Evolutionary conservation across 2,113 vertebrate species (phyloP), one percentile per base, ranked within the genome.

Genomic region (Syrmaticus mikado): DNA sequence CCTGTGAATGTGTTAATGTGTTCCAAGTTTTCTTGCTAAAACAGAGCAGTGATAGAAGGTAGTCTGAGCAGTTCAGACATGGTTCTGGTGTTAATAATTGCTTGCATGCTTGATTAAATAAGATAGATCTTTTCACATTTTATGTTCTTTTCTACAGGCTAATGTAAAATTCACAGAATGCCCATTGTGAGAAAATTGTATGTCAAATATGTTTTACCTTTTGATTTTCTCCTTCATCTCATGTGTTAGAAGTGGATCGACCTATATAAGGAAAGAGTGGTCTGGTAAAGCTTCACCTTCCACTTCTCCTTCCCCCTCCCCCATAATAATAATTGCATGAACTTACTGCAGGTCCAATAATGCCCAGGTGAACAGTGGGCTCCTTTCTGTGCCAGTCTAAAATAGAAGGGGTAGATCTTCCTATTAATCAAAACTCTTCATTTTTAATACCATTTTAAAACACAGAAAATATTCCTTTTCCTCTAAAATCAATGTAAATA

Each of bases 291-390:
- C 14, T 43, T 43, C 41, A 6, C 41, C 41, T 43, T 43, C 41
- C 41, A 43, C 41, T 43, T 43, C 18, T 14, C 43, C 43, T 9
- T 45, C 18, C 43, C 43, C 18, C 17, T 45, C 17, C 43, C 43
- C 17, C 43, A 45, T 71, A 87, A 41, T 16, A 43, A 83, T 67
- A 88, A 74, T 13, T 61, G 32, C 22, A 58, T 9, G 5, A 46
- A 97, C 97, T 98, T 96, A 99, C 99, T 96, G 97, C 97, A 60
- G 98, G 98, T 55, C 99, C 99, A 75, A 99, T 98, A 78, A 99
- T 98, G 87, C 98, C 93, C 87, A 99, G 95, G n/a, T 98, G 93
- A 85, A 98, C 98, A 28, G 87, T 94, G 8, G 98, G 97, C 86
- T 99, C 97, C 83, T 97, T 95, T 67, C 91, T 84, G 85, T 99